phyloP scores from a whole-genome alignment of 1,140 invertebrate species.

The Aphaenogaster rudis region DNA sequence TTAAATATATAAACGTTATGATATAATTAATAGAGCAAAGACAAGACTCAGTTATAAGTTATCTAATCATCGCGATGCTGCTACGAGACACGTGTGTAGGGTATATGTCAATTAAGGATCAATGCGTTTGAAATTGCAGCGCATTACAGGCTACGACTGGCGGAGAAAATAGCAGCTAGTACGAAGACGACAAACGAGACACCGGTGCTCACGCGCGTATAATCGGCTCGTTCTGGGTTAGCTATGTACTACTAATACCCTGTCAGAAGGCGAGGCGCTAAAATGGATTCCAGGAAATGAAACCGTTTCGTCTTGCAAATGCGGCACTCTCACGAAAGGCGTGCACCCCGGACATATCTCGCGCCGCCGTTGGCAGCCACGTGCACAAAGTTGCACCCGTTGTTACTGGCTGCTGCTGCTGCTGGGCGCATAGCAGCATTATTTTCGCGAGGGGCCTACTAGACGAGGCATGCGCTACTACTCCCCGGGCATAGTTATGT shows the following conservation, averaged over 20 bases:
- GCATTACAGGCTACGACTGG: background rate
- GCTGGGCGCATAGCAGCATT: conserved; percentile 46
- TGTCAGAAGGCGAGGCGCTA: conserved; percentile 68
- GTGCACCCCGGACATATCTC: conserved; percentile 66
- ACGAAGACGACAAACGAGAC: conserved; percentile 57
- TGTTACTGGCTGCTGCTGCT: conserved; percentile 50
- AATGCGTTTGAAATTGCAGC: conserved; percentile 25
- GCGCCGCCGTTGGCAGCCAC: conserved; percentile 56
- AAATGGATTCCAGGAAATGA: conserved; percentile 77
- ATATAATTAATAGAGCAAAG: background rate
- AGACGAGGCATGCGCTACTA: conserved; percentile 35
- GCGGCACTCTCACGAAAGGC: conserved; percentile 70
- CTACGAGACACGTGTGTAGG: background rate
- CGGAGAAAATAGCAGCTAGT: conserved; percentile 48
- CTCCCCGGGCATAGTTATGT: conserved; percentile 46
- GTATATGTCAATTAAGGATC: conserved; percentile 16
- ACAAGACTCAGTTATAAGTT: background rate
- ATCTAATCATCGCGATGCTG: background rate
- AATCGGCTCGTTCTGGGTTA: conserved; percentile 57
- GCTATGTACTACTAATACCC: conserved; percentile 58
- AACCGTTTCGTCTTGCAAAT: conserved; percentile 75
- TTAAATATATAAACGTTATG: background rate
- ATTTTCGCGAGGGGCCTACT: conserved; percentile 63
- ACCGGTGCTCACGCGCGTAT: conserved; percentile 46
- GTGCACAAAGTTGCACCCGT: conserved; percentile 64